phyloP scores from a whole-genome alignment of 2,113 vertebrate species.

The Callipepla californica region DNA sequence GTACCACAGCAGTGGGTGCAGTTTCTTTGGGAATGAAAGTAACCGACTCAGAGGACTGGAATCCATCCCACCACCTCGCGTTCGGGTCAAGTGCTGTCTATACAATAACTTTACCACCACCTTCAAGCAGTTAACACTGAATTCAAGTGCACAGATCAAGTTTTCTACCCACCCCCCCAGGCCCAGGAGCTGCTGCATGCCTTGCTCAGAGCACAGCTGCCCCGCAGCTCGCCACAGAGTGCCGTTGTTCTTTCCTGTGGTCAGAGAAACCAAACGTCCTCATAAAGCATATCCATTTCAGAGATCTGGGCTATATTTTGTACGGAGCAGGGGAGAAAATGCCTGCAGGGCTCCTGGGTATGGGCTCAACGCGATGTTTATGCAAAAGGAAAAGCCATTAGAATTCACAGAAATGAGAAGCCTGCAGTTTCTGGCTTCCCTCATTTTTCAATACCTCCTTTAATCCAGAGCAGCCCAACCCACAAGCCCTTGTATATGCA shows the following conservation, averaged over 20 bases:
- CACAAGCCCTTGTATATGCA: conserved; percentile 50
- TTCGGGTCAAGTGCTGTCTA: neutral
- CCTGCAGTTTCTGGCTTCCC: conserved; percentile 67
- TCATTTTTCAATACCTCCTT: conserved; percentile 73
- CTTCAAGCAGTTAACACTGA: neutral
- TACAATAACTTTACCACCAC: neutral
- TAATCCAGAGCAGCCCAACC: conserved; percentile 66
- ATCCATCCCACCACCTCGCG: neutral
- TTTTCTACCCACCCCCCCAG: neutral
- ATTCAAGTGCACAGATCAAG: neutral
- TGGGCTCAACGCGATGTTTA: conserved; percentile 57
- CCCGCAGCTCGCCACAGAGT: conserved; percentile 13
- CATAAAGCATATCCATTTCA: conserved; percentile 61
- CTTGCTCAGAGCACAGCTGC: neutral
- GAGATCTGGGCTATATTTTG: conserved; percentile 29
- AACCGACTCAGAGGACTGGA: neutral
- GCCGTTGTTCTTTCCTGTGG: conserved; percentile 22
- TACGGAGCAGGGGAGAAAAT: conserved; percentile 12
- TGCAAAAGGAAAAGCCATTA: conserved; percentile 73
- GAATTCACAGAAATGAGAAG: conserved; percentile 62
- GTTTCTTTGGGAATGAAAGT: neutral
- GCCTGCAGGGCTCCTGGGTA: conserved; percentile 54
- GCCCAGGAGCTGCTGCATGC: neutral
- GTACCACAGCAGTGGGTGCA: neutral
- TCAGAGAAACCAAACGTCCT: conserved; percentile 16